These are phyloP conservation scores for Petrosia ficiformis DNA, from an alignment of 37 sponge, comb jelly and placozoan genomes.

Conservation along the genomic window DNA sequence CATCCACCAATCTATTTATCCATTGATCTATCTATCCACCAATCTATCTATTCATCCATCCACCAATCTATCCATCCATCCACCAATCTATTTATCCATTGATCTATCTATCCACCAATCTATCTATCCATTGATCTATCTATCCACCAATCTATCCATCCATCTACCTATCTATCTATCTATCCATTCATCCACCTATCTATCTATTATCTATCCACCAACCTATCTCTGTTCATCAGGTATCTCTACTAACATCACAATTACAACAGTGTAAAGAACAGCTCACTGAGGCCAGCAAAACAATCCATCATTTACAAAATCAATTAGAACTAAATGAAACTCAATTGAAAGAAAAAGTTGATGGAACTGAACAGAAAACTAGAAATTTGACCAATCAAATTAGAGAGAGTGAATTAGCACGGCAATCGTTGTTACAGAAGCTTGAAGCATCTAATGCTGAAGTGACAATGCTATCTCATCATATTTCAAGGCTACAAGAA, in stretches of 20 bases:
- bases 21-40: no score
- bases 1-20: no score
- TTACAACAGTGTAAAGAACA: constrained; percentile 18
- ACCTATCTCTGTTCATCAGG: neutral
- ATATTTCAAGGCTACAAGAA: neutral
- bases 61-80: no score
- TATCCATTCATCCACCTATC: no score
- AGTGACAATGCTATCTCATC: neutral
- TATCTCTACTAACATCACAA: constrained; percentile 11
- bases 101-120: no score
- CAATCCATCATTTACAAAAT: constrained; percentile 2
- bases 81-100: no score
- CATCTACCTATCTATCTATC: no score
- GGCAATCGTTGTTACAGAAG: constrained; percentile 22
- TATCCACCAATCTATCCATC: no score
- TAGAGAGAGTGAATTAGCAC: constrained; percentile 20
- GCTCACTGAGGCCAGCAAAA: neutral
- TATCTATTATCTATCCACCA: no score
- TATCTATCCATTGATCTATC: no score
- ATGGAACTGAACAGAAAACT: neutral
- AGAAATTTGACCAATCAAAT: constrained; percentile 15
- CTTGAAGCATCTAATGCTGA: constrained; percentile 17
- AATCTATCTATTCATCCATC: no score
- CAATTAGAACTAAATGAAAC: neutral
- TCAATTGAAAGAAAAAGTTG: neutral